These are phyloP conservation scores for Salvelinus alpinus DNA, from an alignment of 2,113 vertebrate genomes.

Conservation along the genomic window DNA sequence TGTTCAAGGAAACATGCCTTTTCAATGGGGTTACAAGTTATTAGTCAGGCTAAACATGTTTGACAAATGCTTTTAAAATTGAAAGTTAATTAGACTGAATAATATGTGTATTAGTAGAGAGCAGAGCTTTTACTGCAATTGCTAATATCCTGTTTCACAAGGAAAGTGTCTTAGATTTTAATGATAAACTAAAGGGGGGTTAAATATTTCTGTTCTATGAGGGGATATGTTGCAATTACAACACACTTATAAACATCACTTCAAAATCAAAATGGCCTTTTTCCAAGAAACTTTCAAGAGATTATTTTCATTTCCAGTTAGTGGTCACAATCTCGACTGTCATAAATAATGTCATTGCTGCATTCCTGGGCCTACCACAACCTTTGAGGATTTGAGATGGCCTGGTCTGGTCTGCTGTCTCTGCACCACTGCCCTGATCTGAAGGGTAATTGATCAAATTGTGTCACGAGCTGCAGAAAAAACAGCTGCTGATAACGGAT, in stretches of 20 bases:
- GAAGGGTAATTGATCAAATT: conserved; percentile 67
- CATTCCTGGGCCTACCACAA: conserved; percentile 61
- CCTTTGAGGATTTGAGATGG: conserved; percentile 61
- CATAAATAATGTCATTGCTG: conserved; percentile 65
- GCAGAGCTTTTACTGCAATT: conserved; percentile 29
- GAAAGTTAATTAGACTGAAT: background rate
- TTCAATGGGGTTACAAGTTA: background rate
- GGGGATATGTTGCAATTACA: conserved; percentile 60
- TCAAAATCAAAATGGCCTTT: conserved; percentile 51
- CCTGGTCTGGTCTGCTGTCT: conserved; percentile 40
- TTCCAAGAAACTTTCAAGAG: conserved; percentile 29
- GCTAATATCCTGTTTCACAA: conserved; percentile 44
- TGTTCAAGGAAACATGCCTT: too few species aligned
- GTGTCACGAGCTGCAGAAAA: conserved; percentile 54
- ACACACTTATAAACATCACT: conserved; percentile 53
- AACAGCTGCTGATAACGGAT: conserved; percentile 60
- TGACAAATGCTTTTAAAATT: background rate
- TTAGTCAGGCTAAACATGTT: background rate
- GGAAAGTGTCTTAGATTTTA: conserved; percentile 39
- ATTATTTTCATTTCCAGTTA: conserved; percentile 66
- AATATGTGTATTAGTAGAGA: conserved; percentile 38
- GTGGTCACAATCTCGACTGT: conserved; percentile 53
- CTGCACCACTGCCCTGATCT: conserved; percentile 59
- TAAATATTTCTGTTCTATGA: conserved; percentile 34
- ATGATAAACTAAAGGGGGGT: conserved; percentile 40